phyloP scores from a whole-genome alignment of 2,113 vertebrate genomes.

The Sinocyclocheilus maitianheensis region DNA sequence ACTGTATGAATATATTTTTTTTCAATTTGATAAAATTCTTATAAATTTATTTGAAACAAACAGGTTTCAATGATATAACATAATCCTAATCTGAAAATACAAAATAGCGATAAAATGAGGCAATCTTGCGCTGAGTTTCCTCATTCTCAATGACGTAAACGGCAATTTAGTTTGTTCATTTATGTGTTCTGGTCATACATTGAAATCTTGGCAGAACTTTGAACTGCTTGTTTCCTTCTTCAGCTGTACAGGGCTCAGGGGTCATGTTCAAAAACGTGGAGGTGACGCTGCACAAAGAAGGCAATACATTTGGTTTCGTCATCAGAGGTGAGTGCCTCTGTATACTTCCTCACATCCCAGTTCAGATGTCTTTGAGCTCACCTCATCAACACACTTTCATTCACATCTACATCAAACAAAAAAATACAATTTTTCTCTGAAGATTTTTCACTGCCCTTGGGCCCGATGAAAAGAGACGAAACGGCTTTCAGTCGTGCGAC shows the following conservation, averaged over 20 bases:
- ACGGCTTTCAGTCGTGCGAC: background rate
- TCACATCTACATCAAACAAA: conserved; percentile 48
- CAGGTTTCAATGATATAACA: too few relatives aligned
- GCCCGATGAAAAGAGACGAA: background rate
- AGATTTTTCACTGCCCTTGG: conserved; percentile 32
- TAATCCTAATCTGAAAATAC: background rate
- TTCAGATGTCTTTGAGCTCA: conserved; percentile 6
- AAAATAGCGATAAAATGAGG: background rate
- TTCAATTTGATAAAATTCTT: too few relatives aligned
- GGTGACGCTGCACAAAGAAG: conserved; percentile 97
- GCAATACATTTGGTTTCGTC: conserved; percentile 97
- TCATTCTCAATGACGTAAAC: background rate
- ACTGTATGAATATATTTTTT: too few relatives aligned
- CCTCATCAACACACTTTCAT: conserved; percentile 16
- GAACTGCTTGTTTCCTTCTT: conserved; percentile 25
- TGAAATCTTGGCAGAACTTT: background rate
- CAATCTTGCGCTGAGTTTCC: background rate
- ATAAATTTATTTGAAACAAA: too few relatives aligned
- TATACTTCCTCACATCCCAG: background rate
- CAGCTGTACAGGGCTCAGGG: conserved; percentile 91
- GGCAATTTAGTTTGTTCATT: background rate
- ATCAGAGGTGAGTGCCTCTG: conserved; percentile 85
- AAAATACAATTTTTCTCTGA: background rate
- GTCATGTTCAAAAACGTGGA: conserved; percentile 95
- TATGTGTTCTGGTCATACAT: background rate